Conservation (phyloP, 92 coral and sea anemone genomes). For the Muricea muricata region DNA sequence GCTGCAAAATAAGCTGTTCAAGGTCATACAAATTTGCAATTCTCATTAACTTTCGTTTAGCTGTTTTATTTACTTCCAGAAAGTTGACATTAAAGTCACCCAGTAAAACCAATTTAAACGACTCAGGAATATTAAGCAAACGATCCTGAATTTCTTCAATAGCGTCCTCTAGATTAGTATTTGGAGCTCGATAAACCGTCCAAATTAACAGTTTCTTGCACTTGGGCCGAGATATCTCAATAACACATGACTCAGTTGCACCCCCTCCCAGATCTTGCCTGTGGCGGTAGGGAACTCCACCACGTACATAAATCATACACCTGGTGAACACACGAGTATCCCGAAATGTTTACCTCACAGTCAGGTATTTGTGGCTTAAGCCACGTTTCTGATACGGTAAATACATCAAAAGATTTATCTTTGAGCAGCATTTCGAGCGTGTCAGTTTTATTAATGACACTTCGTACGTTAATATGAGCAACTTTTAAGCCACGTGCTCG, state of each 20-base stretch:
- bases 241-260: no score
- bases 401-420: constrained; percentile 6
- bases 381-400: neutral
- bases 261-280: no score
- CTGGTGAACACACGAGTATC: neutral
- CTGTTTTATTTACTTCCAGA: neutral
- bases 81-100: neutral
- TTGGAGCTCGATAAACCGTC: neutral
- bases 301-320: neutral
- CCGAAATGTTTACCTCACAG: constrained; percentile 13
- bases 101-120: neutral
- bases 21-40: neutral
- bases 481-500: neutral
- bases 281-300: neutral
- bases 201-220: constrained; percentile 3
- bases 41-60: neutral
- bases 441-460: neutral
- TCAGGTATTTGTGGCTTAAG: constrained; percentile 9
- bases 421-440: neutral
- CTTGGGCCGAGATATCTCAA: neutral
- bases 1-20: neutral
- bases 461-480: constrained; percentile 7
- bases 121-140: neutral
- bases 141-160: neutral
- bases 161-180: neutral